Base-by-base conservation (phyloP, 1,140 invertebrate genomes). In the Phocides pigmalion region DNA sequence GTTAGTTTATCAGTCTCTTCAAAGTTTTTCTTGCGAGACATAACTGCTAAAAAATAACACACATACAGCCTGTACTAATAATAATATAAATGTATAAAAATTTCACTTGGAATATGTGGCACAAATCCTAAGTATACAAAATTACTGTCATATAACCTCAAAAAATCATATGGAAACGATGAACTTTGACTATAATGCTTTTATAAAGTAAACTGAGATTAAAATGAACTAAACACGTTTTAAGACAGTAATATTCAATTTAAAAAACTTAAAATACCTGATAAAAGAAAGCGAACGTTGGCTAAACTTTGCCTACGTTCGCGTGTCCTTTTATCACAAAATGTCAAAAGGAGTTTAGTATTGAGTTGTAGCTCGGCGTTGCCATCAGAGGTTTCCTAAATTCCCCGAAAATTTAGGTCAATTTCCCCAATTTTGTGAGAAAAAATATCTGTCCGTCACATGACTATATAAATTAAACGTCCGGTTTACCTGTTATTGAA, bases 1-100 rank as follows among this genome's bases (percentile, higher is more conserved):
- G 97, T 98, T 74, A 98, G 94, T 84, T 97, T 97, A 89, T 98
- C 97, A 3, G 95, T 96, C 88, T 98, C 97, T 83, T 97, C 96
- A 75, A 93, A 92, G 41, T 94, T 94, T 86, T 94, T 95, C 92
- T 94, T 94, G 64, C 95, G 94, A 66, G 96, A 96, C 96, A 97
- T 96, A 66, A 73, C 90, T 92, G 81, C 32, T 37, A 47, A 73
- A 76, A 74, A 62, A 44, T 11, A 49, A 53, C 28, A 63, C 42
- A 61, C 46, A 41, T 64, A 28, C 47, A 67, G 2, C 16, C 32
- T 51, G 59, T 20, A 56, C 62, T 62, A 12, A 37, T 20, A 59
- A 61, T 47, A 32, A 32, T 32, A n/a, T 1, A 4, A 32, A 32
- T 32, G 1, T 51, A 62, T 53, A 66, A 37, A 65, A 64, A 70